Conservation (phyloP, 2,888 invertebrate species). For the Drosophila affinis region DNA sequence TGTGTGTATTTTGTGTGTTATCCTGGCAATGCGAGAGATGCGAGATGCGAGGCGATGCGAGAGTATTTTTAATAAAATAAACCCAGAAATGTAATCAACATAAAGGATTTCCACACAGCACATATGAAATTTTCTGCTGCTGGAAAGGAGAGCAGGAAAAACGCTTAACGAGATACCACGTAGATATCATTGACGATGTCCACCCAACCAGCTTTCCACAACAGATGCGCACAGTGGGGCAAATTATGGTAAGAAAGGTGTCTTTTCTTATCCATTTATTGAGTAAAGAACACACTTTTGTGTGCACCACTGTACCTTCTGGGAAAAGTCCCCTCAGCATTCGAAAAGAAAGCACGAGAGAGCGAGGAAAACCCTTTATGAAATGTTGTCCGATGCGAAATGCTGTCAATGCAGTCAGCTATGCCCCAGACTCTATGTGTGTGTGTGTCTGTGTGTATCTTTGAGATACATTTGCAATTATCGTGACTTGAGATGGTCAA, state of each 20-base stretch:
- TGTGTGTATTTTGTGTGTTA: slow-evolving; percentile 57
- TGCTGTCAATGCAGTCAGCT: slow-evolving; percentile 60
- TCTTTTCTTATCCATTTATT: too few species aligned
- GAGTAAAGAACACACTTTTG: too few species aligned
- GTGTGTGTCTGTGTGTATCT: slow-evolving; percentile 42
- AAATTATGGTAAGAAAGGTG: background rate
- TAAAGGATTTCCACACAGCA: slow-evolving; percentile 80
- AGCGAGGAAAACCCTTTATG: slow-evolving; percentile 66
- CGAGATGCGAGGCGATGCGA: slow-evolving; percentile 60
- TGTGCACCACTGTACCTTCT: slow-evolving; percentile 9
- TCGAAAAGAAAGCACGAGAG: slow-evolving; percentile 12
- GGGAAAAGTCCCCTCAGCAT: background rate
- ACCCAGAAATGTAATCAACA: slow-evolving; percentile 82
- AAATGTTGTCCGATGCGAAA: slow-evolving; percentile 61
- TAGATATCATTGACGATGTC: slow-evolving; percentile 76
- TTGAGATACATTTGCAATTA: slow-evolving; percentile 82
- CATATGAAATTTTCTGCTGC: slow-evolving; percentile 54
- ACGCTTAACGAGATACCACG: slow-evolving; percentile 80
- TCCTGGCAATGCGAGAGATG: slow-evolving; percentile 68
- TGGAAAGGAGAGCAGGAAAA: slow-evolving; percentile 38
- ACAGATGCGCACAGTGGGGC: slow-evolving; percentile 29
- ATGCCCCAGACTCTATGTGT: slow-evolving; percentile 25
- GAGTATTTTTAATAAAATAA: slow-evolving; percentile 83
- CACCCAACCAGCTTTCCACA: slow-evolving; percentile 10
- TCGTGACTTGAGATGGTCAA: slow-evolving; percentile 81